Conservation (phyloP, 2,113 vertebrate species). For the Rhynchomys soricoides region DNA sequence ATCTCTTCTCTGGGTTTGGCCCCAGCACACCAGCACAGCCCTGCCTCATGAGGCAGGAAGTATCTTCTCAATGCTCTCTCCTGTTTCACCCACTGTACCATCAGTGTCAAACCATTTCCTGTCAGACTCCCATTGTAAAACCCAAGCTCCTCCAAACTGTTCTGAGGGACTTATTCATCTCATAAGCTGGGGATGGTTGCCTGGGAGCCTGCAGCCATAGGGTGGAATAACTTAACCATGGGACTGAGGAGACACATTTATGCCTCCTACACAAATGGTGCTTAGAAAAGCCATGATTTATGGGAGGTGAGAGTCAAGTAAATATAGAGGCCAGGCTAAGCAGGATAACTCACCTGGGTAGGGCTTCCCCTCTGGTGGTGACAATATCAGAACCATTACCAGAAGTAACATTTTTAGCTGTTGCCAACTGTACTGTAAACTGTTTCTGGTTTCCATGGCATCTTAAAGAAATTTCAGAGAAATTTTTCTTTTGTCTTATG, state of each 20-base stretch:
- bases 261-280: constrained; percentile 49
- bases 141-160: constrained; percentile 8
- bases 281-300: constrained; percentile 57
- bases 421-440: not conserved
- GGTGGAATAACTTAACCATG: constrained; percentile 18
- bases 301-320: not conserved
- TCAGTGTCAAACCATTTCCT: not conserved
- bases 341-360: not conserved
- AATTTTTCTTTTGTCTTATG: constrained; percentile 58
- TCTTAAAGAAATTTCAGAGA: constrained; percentile 61
- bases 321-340: constrained; percentile 2
- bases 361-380: constrained; percentile 10
- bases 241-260: not conserved
- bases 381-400: constrained; percentile 50
- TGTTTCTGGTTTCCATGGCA: constrained; percentile 46
- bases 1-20: no score
- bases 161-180: constrained; percentile 26
- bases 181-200: not conserved
- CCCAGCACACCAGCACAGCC: not conserved
- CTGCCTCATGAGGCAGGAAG: not conserved
- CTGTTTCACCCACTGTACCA: not conserved
- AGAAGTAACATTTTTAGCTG: not conserved
- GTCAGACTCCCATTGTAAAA: not conserved
- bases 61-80: accelerated
- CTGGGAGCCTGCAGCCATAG: not conserved